Evolutionary conservation across 1,140 invertebrate species (phyloP), one percentile per base, ranked within the genome.

Genomic region (Doryteuthis pealeii): DNA sequence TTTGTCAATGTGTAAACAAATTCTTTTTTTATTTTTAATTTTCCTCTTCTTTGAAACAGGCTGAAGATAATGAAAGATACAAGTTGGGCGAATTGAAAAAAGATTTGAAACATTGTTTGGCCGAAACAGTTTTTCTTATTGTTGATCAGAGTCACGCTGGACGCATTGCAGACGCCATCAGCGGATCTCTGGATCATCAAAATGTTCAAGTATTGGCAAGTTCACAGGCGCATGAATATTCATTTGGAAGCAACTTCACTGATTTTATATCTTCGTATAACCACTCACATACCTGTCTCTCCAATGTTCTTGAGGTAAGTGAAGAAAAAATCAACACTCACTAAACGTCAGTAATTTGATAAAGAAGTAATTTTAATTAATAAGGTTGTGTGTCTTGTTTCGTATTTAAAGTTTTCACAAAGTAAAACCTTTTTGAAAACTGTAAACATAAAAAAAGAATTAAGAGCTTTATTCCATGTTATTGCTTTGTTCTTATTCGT

Each of bases 121-220:
- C 90, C 0, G 82, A 85, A 10, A 83, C 88, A n/a, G 87, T 91
- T 2, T 84, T 89, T 32, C 72, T 91, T 5, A 77, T 91, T 0
- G 87, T 86, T 0, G 90, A 91, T 75, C 90, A 90, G 72, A 90
- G 88, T 74, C 89, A 87, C 78, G 83, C 89, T 2, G 89, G 87
- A 0, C 81, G 88, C 66, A 74, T 91, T 8, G 81, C 88, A 28
- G 82, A 85, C 4, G 82, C 82, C 4, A 78, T 90, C 26, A 72
- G 77, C 35, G 76, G 81, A 75, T 78, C 82, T 0, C 70, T 73
- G 26, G 76, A 84, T 2, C 88, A 90, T 76, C 72, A 73, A 8
- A 90, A 90, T 81, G 85, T 89, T 8, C 76, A 88, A 2, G 83
- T 89, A 6, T 86, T 87, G 66, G 79, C 83, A 8, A 88, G 88